Base-by-base conservation (phyloP, 2,888 invertebrate species). In the Cosmia pyralina region DNA sequence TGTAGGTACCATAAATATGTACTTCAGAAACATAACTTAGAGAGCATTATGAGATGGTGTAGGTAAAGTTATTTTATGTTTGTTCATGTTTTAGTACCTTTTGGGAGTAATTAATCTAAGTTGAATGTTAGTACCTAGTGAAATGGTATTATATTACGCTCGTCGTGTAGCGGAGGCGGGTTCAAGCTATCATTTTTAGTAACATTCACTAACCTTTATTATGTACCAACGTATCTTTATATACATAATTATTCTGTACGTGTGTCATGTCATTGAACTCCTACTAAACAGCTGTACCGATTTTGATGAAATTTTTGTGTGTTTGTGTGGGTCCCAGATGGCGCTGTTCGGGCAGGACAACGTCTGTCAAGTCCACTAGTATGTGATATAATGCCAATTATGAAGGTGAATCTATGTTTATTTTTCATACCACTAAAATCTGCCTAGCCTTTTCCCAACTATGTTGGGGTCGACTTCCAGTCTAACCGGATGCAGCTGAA, bases 71-170 rank as follows among this genome's bases (percentile, higher is more conserved):
- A 80, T 80, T 73, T 73, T 80, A 77, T 77, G 81, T 80, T 79
- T 59, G 79, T 80, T 77, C 74, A 80, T 80, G 80, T 74, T 80
- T 79, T 72, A 77, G n/a, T 80, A 73, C 34, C 74, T 65, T 79
- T 77, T 65, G 72, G 57, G 62, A 65, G 80, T 79, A 73, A 77
- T 77, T 77, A 77, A 79, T 77, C 74, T 72, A 64, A 79, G 76
- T 76, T 76, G 48, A 71, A 72, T 44, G 46, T 79, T 79, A 53
- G 48, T 76, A 59, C 73, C 63, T 44, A 69, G 52, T 72, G 48
- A 72, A 79, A 59, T 72, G 17, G 22, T 4, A 59, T 79, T 53
- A 59, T 4, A 59, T 79, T 53, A 59, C 19, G 22, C n/a, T 0
- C 50, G 38, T 17, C 41, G 15, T 57, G 58, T 28, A 10, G 13